Percentiles rank a stretch among this genome's conserved stretches.
phyloP scores from a whole-genome alignment of 2,888 invertebrate genomes.

The Microchrysa polita region DNA sequence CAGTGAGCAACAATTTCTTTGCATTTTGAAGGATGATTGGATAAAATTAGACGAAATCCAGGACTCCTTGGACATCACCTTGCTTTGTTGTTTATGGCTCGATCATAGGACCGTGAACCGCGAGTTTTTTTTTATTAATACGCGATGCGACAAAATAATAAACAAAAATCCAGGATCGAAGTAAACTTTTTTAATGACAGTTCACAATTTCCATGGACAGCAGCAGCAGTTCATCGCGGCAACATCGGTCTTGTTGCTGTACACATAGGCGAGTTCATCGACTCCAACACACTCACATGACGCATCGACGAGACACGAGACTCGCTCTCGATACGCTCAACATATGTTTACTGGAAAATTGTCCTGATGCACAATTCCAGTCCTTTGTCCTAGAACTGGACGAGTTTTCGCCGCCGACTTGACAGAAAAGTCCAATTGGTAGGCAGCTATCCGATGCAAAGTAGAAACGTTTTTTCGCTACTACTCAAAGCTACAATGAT shows the following conservation, averaged over 20 bases:
- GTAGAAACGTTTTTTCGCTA: too few relatives aligned
- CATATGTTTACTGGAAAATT: constrained; percentile 33
- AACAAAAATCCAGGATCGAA: constrained; percentile 18
- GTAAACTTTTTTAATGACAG: constrained; percentile 29
- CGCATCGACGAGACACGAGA: constrained; percentile 11
- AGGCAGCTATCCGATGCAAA: too few relatives aligned
- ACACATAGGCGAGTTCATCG: constrained; percentile 20
- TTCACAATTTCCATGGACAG: too few relatives aligned
- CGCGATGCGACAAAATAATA: not conserved
- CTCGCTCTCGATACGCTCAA: constrained; percentile 9
- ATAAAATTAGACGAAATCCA: not conserved
- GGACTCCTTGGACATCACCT: not conserved
- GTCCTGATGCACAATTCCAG: constrained; percentile 25
- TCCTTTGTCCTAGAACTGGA: constrained; percentile 32
- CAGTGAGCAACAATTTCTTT: not conserved
- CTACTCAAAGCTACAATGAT: too few relatives aligned
- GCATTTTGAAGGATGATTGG: constrained; percentile 19
- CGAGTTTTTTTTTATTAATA: too few relatives aligned
- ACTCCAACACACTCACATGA: constrained; percentile 11
- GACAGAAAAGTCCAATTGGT: too few relatives aligned
- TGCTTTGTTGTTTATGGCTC: constrained; percentile 19
- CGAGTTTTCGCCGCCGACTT: too few relatives aligned
- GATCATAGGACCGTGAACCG: not conserved
- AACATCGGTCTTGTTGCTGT: too few relatives aligned
- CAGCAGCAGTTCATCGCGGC: not conserved